Conservation (phyloP, 1,140 invertebrate species). For the Drosophila lacteicornis region DNA sequence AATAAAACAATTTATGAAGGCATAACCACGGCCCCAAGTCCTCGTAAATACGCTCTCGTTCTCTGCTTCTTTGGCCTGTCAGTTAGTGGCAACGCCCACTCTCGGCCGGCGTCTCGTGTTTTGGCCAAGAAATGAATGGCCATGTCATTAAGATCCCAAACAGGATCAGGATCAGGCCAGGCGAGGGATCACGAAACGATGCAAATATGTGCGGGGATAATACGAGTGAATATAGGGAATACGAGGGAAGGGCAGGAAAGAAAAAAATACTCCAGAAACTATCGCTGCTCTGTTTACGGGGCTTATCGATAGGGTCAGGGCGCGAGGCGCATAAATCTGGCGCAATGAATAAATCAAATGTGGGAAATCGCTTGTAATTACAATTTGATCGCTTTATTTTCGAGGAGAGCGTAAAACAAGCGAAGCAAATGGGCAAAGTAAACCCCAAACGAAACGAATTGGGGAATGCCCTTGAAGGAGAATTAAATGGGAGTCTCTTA, state of each 20-base stretch:
- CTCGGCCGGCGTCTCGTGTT: conserved; percentile 44
- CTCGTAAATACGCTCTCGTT: conserved; percentile 35
- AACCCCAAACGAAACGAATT: conserved; percentile 19
- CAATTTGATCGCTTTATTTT: conserved; percentile 71
- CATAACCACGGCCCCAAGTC: conserved; percentile 67
- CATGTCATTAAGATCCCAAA: conserved; percentile 68
- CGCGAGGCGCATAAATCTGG: conserved; percentile 29
- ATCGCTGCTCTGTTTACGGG: conserved; percentile 8
- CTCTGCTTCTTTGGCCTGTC: conserved; percentile 46
- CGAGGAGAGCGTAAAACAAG: conserved; percentile 60
- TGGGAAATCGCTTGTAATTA: conserved; percentile 56
- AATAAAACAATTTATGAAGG: conserved; percentile 83
- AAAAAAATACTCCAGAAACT: neutral
- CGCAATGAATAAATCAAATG: conserved; percentile 68
- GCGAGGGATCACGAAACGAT: neutral
- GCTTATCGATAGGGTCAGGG: conserved; percentile 17
- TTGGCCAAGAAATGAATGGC: conserved; percentile 71
- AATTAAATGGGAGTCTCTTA: neutral
- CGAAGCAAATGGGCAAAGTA: neutral
- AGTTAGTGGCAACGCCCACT: conserved; percentile 79
- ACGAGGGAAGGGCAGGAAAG: too few relatives aligned
- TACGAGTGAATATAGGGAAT: neutral
- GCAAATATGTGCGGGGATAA: neutral
- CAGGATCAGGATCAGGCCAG: neutral
- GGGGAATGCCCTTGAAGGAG: neutral